phyloP scores from a whole-genome alignment of 2,113 vertebrate genomes.

The Engraulis encrasicolus region DNA sequence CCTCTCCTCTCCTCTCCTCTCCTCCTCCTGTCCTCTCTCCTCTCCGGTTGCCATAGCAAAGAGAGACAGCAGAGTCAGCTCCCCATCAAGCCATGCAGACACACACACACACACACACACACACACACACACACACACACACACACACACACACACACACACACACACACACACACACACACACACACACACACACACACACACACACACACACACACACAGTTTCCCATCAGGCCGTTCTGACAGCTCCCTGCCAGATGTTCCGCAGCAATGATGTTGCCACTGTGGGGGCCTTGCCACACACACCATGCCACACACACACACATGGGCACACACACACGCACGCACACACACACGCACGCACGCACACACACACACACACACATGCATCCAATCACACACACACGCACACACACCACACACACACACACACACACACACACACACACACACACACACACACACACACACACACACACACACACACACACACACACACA shows the following conservation, averaged over 20 bases:
- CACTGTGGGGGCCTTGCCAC: background rate
- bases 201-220: constrained; percentile 46
- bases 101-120: constrained; percentile 48
- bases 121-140: constrained; percentile 46
- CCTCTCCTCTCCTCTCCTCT: background rate
- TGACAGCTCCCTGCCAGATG: constrained; percentile 59
- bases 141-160: constrained; percentile 46
- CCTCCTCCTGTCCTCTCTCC: too few relatives aligned
- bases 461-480: background rate
- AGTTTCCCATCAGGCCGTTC: constrained; percentile 38
- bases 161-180: constrained; percentile 46
- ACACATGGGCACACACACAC: background rate
- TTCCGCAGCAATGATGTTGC: constrained; percentile 47
- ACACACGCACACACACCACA: too few relatives aligned
- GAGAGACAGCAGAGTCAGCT: constrained; percentile 42
- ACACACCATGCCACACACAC: background rate
- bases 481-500: background rate
- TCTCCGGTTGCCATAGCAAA: background rate
- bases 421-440: background rate
- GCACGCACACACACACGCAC: background rate
- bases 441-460: background rate
- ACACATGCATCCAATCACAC: too few relatives aligned
- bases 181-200: constrained; percentile 46
- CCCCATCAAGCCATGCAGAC: constrained; percentile 48
- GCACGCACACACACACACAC: too few relatives aligned